Evolutionary conservation across 2,797 vertebrate species (phyloP), one percentile per base, ranked within the genome.

Genomic region (Dryobates pubescens): DNA sequence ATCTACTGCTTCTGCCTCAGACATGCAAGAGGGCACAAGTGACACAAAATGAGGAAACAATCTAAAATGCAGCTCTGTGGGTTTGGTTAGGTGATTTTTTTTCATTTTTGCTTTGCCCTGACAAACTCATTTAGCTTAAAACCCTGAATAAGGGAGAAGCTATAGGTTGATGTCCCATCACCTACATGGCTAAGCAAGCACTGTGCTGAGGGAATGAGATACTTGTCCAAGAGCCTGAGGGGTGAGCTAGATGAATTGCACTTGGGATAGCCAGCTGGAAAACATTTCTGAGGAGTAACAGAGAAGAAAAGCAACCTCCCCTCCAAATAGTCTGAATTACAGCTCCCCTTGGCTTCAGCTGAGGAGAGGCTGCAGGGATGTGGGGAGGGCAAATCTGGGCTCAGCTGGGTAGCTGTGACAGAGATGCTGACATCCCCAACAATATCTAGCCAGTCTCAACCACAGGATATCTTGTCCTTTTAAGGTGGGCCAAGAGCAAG

Each of bases 401-500:
- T 94, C 20, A 17, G 89, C 81, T 3, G 88, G 72, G 81, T 86
- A 86, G 86, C 88, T 86, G 88, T 94, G 91, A 92, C 85, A 56
- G 83, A 94, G 87, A 90, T 82, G 85, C 94, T 95, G 93, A 95
- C 94, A 96, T 90, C 86, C 76, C 74, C 3, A 1, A 93, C 75
- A 79, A 96, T 95, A 96, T 92, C 92, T 86, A 83, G 94, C 82
- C 92, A 87, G 72, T 63, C 80, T 90, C 91, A 92, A 89, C 85
- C 78, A 80, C 14, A 43, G 89, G 95, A 96, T 95, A 79, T 84
- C 95, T 96, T 95, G 93, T 93, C 92, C 96, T 96, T 97, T 95
- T 96, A 96, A 96, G 90, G 94, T 94, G 92, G 95, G 94, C 94
- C 94, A 94, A 96, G 69, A 89, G 85, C 82, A 83, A 91, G 94